Conservation (phyloP, 2,797 vertebrate species). For the Nasua narica region DNA sequence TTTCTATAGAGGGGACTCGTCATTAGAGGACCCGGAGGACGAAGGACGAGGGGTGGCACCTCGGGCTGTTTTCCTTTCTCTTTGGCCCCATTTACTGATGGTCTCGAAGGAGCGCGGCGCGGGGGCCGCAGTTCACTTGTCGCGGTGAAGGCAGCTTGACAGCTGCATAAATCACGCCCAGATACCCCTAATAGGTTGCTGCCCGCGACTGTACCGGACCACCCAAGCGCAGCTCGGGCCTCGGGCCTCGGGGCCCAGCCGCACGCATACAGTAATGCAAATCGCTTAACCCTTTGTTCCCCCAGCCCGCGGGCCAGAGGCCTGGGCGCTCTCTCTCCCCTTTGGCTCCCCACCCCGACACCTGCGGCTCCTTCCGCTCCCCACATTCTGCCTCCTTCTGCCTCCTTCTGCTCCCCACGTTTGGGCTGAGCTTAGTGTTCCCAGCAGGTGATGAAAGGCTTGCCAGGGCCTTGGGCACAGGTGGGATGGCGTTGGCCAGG, state of each 20-base stretch:
- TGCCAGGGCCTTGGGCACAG: not conserved
- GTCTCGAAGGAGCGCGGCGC: constrained; percentile 84
- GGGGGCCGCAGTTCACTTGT: constrained; percentile 91
- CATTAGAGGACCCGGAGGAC: constrained; percentile 86
- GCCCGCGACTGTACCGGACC: constrained; percentile 90
- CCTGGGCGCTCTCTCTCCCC: not conserved
- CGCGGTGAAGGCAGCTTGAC: constrained; percentile 94
- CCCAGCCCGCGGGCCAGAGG: not conserved
- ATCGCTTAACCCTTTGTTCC: constrained; percentile 86
- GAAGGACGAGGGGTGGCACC: constrained; percentile 88
- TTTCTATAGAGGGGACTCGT: constrained; percentile 85
- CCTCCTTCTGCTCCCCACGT: not conserved
- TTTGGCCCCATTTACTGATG: constrained; percentile 86
- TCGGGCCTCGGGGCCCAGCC: constrained; percentile 81
- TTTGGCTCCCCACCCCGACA: not conserved
- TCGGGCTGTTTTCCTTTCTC: constrained; percentile 88
- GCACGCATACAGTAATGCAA: constrained; percentile 89
- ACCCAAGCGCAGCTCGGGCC: constrained; percentile 91
- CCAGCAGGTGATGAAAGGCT: not conserved
- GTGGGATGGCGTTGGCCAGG: not conserved
- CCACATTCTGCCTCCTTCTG: not conserved
- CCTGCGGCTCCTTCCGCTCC: not conserved
- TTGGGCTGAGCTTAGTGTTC: not conserved
- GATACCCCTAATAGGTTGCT: constrained; percentile 92
- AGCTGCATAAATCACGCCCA: constrained; percentile 96